These are phyloP conservation scores for Potamilus streckersoni DNA, from an alignment of 1,140 invertebrate genomes.

Conservation along the genomic window DNA sequence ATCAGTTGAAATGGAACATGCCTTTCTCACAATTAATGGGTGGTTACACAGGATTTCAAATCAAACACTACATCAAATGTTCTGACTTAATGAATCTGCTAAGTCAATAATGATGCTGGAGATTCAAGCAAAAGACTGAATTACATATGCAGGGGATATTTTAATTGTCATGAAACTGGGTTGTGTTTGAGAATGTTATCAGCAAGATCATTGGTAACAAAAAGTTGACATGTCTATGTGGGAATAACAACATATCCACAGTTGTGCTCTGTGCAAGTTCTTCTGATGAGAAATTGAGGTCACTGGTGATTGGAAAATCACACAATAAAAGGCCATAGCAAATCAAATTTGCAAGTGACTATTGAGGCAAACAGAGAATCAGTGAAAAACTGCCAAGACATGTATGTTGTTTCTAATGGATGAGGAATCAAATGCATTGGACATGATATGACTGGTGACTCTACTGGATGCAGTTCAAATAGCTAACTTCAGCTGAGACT, in stretches of 20 bases:
- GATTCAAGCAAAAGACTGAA: too few relatives aligned
- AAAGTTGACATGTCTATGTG: conserved; percentile 19
- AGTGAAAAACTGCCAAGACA: neutral
- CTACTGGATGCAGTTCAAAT: too few relatives aligned
- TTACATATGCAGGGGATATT: conserved; percentile 20
- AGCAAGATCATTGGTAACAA: neutral
- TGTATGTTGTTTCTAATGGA: too few relatives aligned
- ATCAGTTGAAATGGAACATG: too few relatives aligned
- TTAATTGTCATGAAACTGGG: conserved; percentile 36
- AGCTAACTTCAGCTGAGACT: too few relatives aligned
- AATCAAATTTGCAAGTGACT: neutral
- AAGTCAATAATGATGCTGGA: too few relatives aligned
- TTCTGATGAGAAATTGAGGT: conserved; percentile 8
- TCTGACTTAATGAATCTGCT: too few relatives aligned
- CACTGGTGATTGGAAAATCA: conserved; percentile 8
- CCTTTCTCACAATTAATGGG: too few relatives aligned
- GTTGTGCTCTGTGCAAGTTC: conserved; percentile 23
- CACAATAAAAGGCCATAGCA: conserved; percentile 7
- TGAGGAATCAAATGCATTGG: too few relatives aligned
- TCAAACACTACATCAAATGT: too few relatives aligned
- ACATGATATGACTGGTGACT: too few relatives aligned
- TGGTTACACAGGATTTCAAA: too few relatives aligned
- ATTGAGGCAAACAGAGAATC: conserved; percentile 13
- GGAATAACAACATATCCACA: conserved; percentile 32
- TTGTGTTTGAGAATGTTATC: conserved; percentile 27